These are phyloP conservation scores for Reinhardtius hippoglossoides DNA, from an alignment of 2,113 vertebrate species.

Conservation along the genomic window DNA sequence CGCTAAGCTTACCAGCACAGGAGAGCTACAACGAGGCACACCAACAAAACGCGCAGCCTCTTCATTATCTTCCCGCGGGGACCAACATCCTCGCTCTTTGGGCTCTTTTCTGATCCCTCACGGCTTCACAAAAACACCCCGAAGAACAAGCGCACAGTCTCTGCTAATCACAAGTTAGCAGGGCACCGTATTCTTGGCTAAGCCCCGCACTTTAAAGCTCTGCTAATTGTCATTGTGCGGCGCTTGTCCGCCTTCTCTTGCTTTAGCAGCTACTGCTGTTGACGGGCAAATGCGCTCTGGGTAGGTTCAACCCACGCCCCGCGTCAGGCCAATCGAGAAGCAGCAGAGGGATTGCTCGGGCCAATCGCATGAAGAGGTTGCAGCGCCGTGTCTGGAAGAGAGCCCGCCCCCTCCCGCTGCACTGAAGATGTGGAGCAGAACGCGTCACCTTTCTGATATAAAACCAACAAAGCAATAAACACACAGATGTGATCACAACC, in stretches of 20 bases:
- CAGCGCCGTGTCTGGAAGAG: background rate
- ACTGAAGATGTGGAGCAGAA: slow-evolving; percentile 48
- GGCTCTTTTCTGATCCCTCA: slow-evolving; percentile 45
- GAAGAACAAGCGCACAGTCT: background rate
- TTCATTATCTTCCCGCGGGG: slow-evolving; percentile 89
- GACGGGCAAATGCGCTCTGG: slow-evolving; percentile 25
- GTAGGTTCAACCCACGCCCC: slow-evolving; percentile 42
- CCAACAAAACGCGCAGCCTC: slow-evolving; percentile 84
- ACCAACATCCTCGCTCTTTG: slow-evolving; percentile 87
- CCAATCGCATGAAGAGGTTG: slow-evolving; percentile 66
- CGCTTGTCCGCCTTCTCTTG: slow-evolving; percentile 23
- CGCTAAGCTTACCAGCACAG: slow-evolving; percentile 83
- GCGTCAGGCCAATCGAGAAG: slow-evolving; percentile 43
- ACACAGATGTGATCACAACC: background rate
- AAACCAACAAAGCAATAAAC: slow-evolving; percentile 16
- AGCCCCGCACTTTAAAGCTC: slow-evolving; percentile 9
- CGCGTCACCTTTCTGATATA: slow-evolving; percentile 75
- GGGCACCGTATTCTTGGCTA: slow-evolving; percentile 8
- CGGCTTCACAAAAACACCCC: slow-evolving; percentile 33
- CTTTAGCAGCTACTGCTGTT: slow-evolving; percentile 53
- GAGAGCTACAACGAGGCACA: slow-evolving; percentile 84
- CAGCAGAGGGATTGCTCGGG: background rate
- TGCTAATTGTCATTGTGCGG: slow-evolving; percentile 48
- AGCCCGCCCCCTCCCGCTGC: slow-evolving; percentile 6
- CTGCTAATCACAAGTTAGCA: background rate